Evolutionary conservation across 2,797 vertebrate genomes (phyloP).

Genomic region (Scolopax rusticola): DNA sequence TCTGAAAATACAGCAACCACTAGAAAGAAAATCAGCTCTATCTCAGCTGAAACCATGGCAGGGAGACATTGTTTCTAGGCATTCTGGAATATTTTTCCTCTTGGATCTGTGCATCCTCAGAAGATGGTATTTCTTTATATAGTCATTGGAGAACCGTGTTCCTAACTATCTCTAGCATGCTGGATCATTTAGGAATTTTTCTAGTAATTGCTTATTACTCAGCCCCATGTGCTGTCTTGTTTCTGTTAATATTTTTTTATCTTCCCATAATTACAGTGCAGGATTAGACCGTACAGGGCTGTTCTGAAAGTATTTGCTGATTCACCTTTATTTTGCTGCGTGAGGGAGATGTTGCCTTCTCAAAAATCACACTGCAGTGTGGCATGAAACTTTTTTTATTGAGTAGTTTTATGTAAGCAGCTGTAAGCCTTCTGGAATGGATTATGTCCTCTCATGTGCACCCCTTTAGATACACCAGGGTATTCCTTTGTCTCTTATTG

Average conservation of each 20-base stretch:
- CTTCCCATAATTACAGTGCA: background rate
- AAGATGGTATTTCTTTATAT: background rate
- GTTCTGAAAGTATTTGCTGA: slow-evolving; percentile 4
- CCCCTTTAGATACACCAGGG: background rate
- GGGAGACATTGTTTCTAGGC: background rate
- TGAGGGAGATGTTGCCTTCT: background rate
- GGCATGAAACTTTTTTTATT: background rate
- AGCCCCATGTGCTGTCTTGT: background rate
- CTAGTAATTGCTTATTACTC: background rate
- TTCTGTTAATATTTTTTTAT: background rate
- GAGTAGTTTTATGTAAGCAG: background rate
- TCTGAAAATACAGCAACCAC: background rate
- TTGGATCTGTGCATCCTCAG: background rate
- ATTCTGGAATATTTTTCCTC: background rate
- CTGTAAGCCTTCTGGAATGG: background rate
- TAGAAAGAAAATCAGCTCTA: background rate
- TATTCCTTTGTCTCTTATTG: slow-evolving; percentile 17
- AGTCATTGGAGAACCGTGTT: background rate
- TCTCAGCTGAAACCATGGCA: background rate
- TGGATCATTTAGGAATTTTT: background rate
- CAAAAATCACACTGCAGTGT: background rate
- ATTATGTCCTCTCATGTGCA: background rate
- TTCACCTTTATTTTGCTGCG: background rate
- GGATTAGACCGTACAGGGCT: background rate
- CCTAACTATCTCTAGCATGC: background rate